These are phyloP conservation scores for Physocephala rufipes DNA, from an alignment of 2,888 invertebrate genomes.

Conservation along the genomic window DNA sequence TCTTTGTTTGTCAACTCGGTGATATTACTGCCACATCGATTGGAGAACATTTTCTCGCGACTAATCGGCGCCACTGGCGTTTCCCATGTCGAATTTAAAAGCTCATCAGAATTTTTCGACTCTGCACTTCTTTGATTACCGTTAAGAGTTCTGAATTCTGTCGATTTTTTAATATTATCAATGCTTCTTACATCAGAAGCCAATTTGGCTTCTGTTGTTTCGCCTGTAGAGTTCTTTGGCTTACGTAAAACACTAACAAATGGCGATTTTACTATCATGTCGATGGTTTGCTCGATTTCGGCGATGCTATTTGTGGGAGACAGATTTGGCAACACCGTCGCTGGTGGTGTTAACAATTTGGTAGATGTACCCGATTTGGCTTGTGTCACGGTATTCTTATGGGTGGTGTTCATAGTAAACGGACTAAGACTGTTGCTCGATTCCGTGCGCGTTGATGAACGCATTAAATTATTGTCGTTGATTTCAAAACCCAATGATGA, in stretches of 20 bases:
- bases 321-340: constrained; percentile 41
- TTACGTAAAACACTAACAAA: constrained; percentile 60
- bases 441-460: constrained; percentile 46
- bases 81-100: constrained; percentile 36
- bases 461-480: constrained; percentile 61
- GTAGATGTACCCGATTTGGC: constrained; percentile 18
- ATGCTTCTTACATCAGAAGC: constrained; percentile 14
- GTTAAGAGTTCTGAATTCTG: background rate
- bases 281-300: constrained; percentile 63
- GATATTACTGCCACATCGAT: background rate
- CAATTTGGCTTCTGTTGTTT: constrained; percentile 36
- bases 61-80: background rate
- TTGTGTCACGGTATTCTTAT: constrained; percentile 38
- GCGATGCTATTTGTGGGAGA: constrained; percentile 48
- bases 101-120: constrained; percentile 39
- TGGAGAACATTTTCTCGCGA: background rate
- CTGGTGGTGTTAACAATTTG: constrained; percentile 41
- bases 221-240: constrained; percentile 49
- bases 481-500: constrained; percentile 61
- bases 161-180: constrained; percentile 21
- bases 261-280: constrained; percentile 62
- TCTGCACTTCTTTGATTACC: constrained; percentile 24
- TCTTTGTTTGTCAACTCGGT: background rate
- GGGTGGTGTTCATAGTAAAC: constrained; percentile 12
- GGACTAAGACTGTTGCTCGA: constrained; percentile 47